Evolutionary conservation across 2,888 invertebrate genomes (phyloP), one percentile per base, ranked within the genome.

Genomic region (Adela reaumurella): DNA sequence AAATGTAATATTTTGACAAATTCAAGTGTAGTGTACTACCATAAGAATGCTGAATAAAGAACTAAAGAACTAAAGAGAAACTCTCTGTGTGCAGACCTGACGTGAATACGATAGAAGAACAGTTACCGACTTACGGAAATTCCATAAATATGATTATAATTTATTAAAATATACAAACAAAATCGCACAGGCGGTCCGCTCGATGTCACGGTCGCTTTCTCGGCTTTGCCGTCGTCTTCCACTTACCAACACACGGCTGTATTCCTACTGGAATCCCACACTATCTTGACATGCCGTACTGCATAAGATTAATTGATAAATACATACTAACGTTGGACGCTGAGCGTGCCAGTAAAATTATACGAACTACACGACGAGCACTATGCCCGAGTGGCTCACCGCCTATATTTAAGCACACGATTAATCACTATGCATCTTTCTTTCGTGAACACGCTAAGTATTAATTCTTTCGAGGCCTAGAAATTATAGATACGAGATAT

Each of bases 91-190:
- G n/a, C n/a, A n/a, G n/a, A n/a, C n/a, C n/a, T n/a, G n/a, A n/a
- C 24, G n/a, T 14, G 35, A 35, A 35, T 14, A 14, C 11, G 35
- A 8, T 35, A 8, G 6, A 35, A 8, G 14, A 8, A 35, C 35
- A 35, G 35, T 35, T 35, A 35, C 58, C 58, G 57, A 59, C 60
- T 62, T 68, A 70, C 71, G 68, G 74, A 74, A 74, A 74, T 76
- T 74, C 68, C 74, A 70, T 73, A 73, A 69, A 70, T 72, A 71
- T 19, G 67, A 72, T 74, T 70, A 74, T 76, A 76, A 76, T 77
- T 76, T 76, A 77, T 77, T 78, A 72, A 78, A 77, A 67, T 70
- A 77, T 72, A 74, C 76, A 35, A 35, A 35, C 35, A 35, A 35
- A 35, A 35, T 35, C 11, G 35, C n/a, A 35, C n/a, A 35, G 35